Evolutionary conservation across 2,888 invertebrate genomes (phyloP), one percentile per base, ranked within the genome.

Genomic region (Monoplex corrugatus): DNA sequence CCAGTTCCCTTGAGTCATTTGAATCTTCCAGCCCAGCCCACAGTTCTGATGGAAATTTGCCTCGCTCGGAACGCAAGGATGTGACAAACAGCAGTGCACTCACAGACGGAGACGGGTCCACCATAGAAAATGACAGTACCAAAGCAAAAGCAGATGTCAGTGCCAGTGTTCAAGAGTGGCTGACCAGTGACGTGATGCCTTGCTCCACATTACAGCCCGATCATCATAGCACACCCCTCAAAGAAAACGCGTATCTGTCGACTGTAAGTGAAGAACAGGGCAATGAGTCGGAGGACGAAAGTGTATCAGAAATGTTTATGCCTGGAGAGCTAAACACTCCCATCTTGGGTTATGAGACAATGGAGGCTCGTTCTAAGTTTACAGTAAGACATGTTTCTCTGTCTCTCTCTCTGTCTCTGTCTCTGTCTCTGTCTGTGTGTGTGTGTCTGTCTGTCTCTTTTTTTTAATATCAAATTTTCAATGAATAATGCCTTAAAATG

Each of bases 281-380:
- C 38, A 43, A 16, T 23, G 45, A 28, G 10, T 35, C 84, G 23
- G 80, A 80, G 0, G 84, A 13, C 2, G 84, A 84, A 40, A 5
- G 84, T 23, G n/a, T 45, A 50, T 50, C 38, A 35, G 44, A 87
- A 32, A 16, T 87, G 45, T 75, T 91, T 57, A 68, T 91, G 82
- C 91, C 93, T 78, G 92, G 91, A 13, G 92, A 93, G 32, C 87
- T 95, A 23, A 89, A 90, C 72, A 95, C 94, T 2, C 98, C 98
- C 0, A 98, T 98, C 89, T 97, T 98, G 2, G 98, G 98, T 0
- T 98, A 98, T 95, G 98, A 98, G 96, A 98, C 98, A 0, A 98
- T 98, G 98, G 98, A 98, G 93, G 98, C 98, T 94, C 96, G 98
- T 90, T 98, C 98, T 0, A 97, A 98, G 92, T 98, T 98, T 95